These are phyloP conservation scores for Gadus chalcogrammus DNA, from an alignment of 2,113 vertebrate genomes.

Conservation along the genomic window DNA sequence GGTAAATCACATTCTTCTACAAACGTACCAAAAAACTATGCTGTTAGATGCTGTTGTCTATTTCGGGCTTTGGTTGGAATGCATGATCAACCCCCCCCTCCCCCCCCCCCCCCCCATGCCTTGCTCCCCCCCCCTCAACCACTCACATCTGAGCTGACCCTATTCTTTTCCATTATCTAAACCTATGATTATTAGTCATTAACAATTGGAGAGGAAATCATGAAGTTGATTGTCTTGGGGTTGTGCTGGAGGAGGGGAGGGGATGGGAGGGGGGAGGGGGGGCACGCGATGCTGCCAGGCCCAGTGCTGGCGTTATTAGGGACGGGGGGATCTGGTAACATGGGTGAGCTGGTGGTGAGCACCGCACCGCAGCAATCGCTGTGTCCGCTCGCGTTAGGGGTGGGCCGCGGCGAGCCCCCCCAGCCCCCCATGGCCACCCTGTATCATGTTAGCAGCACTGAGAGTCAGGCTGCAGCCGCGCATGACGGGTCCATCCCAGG, in stretches of 20 bases:
- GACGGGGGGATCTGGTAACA: conserved; percentile 42
- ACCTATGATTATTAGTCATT: conserved; percentile 46
- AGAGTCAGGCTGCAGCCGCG: conserved; percentile 32
- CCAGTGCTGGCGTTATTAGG: conserved; percentile 41
- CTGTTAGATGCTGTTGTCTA: background rate
- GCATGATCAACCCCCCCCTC: background rate
- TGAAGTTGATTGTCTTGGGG: conserved; percentile 49
- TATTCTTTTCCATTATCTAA: conserved; percentile 49
- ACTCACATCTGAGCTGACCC: conserved; percentile 6
- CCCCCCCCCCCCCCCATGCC: background rate
- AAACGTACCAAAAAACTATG: background rate
- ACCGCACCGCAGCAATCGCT: conserved; percentile 53
- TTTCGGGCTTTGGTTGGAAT: background rate
- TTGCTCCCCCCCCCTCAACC: background rate
- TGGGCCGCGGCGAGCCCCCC: conserved; percentile 47
- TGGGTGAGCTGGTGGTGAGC: conserved; percentile 45
- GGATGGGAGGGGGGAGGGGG: background rate
- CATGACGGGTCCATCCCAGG: conserved; percentile 25
- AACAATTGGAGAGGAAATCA: conserved; percentile 51
- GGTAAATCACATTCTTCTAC: too few species aligned
- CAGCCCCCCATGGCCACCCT: background rate
- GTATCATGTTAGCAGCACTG: conserved; percentile 57
- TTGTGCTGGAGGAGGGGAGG: conserved; percentile 26
- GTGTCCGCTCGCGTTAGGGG: conserved; percentile 58
- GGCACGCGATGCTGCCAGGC: background rate